Percentiles rank a stretch among this genome's conserved stretches.
Evolutionary conservation across 1,140 invertebrate species (phyloP).

Genomic region (Daktulosphaira vitifoliae): DNA sequence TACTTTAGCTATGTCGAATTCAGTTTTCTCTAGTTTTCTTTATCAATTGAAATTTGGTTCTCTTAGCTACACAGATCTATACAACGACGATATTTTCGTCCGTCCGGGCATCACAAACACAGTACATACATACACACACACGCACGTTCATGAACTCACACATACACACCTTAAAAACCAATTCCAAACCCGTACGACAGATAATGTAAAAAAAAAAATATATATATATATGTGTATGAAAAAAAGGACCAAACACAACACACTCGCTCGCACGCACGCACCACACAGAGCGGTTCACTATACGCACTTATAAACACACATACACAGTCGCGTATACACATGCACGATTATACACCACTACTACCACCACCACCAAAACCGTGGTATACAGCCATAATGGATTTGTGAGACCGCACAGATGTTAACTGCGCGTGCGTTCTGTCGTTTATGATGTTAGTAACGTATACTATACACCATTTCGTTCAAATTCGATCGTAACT

Average conservation of each 20-base stretch:
- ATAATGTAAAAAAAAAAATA: neutral
- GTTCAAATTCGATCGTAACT: no score
- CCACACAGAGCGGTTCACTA: constrained; percentile 15
- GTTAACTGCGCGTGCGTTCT: constrained; percentile 15
- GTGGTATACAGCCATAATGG: constrained; percentile 22
- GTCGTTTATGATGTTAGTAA: constrained; percentile 1
- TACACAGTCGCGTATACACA: neutral
- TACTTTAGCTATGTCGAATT: neutral
- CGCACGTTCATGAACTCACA: neutral
- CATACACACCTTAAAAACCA: constrained; percentile 14
- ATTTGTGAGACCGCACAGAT: constrained; percentile 13
- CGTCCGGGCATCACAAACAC: constrained; percentile 23
- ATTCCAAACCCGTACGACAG: constrained; percentile 24
- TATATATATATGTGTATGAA: neutral
- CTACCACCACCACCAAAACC: no score
- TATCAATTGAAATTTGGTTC: neutral
- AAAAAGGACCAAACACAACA: constrained; percentile 17
- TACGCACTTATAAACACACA: neutral
- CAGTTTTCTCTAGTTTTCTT: constrained; percentile 3
- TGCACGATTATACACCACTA: no score
- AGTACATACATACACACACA: neutral
- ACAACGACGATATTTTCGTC: constrained; percentile 19
- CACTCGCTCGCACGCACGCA: neutral
- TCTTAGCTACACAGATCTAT: constrained; percentile 11
- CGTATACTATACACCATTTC: constrained; percentile 1